Base-by-base conservation (phyloP, 2,888 invertebrate species). In the Prosopocoilus inquinatus region DNA sequence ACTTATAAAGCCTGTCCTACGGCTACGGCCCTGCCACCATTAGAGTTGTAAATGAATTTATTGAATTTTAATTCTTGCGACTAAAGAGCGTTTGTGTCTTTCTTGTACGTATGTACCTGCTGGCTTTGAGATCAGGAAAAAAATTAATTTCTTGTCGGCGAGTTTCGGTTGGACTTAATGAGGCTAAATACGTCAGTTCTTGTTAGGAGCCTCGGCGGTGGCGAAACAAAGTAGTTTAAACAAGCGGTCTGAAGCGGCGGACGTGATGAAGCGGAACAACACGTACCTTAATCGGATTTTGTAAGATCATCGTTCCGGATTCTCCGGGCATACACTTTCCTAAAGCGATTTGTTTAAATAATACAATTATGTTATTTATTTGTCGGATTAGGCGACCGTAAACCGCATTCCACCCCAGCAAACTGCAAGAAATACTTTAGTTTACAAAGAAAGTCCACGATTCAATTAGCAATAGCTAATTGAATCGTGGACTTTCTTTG, bases 261-360 rank as follows among this genome's bases (percentile, higher is more conserved):
- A 47, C 47, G 47, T 47, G 47, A 47, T 39, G 49, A 39, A 39
- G 49, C 49, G 49, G 28, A 47, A 47, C 47, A 47, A 34, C 50
- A 43, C 50, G 41, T 50, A 32, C 15, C 50, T 34, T 33, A 50
- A 43, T 41, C 43, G 43, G 50, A 50, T 50, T 50, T 50, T 50
- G 32, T 43, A 50, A 50, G 50, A 50, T 43, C 43, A 43, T 33
- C 32, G 50, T 33, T 28, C 20, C 43, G 43, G 39, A 49, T 49
- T 49, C 39, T 32, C 32, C 13, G 49, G 28, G 20, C 36, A 38
- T 38, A 47, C 43, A 43, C 43, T 43, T 43, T 43, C 41, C 43
- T 13, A 28, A 50, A 34, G 9, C 32, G 50, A 50, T 50, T 41
- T 43, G 50, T 41, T 41, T 41, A 41, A 41, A 41, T 15, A 41